A percentile compares a stretch with the other conserved stretches of the same genome.
Evolutionary conservation across 1,140 invertebrate species (phyloP).

Genomic region (Panagrolaimus sp.): DNA sequence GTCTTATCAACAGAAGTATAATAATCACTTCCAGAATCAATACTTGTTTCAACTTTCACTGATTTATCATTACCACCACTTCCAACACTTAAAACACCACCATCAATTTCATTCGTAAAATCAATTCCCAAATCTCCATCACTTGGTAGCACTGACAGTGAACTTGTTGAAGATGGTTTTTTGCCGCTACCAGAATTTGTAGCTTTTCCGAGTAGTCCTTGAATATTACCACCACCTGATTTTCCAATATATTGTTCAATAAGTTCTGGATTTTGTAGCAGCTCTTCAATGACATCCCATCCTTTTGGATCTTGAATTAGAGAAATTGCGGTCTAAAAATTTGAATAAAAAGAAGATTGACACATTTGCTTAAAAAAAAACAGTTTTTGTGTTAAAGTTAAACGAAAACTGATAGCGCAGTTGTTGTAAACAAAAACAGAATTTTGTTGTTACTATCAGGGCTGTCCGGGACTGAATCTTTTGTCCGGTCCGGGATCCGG

Average conservation of each 20-base stretch:
- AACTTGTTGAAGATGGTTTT: not conserved
- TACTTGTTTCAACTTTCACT: not conserved
- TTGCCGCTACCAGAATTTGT: not conserved
- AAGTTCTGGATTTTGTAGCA: slow-evolving; percentile 52
- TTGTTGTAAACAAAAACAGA: too few relatives aligned
- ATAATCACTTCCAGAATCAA: slow-evolving; percentile 14
- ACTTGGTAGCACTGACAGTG: not conserved
- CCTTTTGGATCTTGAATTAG: slow-evolving; percentile 56
- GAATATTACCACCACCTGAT: not conserved
- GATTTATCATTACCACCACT: not conserved
- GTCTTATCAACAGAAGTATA: slow-evolving; percentile 6
- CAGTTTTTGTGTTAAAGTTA: too few relatives aligned
- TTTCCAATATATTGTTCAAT: slow-evolving; percentile 50
- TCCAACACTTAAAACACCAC: too few relatives aligned
- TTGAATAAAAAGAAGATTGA: too few relatives aligned
- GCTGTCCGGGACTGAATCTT: too few relatives aligned
- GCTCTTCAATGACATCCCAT: slow-evolving; percentile 53
- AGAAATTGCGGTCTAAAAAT: slow-evolving; percentile 48
- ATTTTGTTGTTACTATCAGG: too few relatives aligned
- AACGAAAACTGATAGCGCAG: too few relatives aligned
- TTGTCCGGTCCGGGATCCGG: too few relatives aligned
- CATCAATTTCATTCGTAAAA: not conserved
- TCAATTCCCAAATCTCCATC: slow-evolving; percentile 1
- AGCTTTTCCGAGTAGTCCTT: too few relatives aligned
- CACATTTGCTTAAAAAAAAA: too few relatives aligned